Conservation (phyloP, 2,797 vertebrate genomes). For the Syngnathus rostellatus region DNA sequence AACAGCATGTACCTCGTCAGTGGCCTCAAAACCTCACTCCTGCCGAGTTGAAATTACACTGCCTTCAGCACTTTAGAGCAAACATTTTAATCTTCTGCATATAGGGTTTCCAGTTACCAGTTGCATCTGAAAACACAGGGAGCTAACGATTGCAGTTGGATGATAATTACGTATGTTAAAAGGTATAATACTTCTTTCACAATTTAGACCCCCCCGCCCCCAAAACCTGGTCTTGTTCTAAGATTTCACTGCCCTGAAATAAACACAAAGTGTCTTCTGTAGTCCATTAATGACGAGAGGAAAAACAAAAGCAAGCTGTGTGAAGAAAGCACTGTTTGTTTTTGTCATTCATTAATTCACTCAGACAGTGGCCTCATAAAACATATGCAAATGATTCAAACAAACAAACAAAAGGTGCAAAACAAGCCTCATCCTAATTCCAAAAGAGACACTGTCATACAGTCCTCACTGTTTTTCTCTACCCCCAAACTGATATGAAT, state of each 20-base stretch:
- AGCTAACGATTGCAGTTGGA: not conserved
- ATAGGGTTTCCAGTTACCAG: not conserved
- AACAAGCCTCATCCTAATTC: not conserved
- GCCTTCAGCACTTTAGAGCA: not conserved
- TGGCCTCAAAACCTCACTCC: not conserved
- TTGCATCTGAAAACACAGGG: not conserved
- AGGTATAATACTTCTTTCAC: not conserved
- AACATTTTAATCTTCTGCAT: not conserved
- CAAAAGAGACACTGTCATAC: not conserved
- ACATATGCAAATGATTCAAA: conserved; percentile 2
- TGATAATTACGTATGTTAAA: not conserved
- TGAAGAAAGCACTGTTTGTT: not conserved
- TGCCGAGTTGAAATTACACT: not conserved
- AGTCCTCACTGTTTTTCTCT: not conserved
- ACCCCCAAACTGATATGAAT: not conserved
- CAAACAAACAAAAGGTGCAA: not conserved
- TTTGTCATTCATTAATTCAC: not conserved
- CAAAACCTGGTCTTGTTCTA: not conserved
- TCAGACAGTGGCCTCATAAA: not conserved
- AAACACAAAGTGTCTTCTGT: not conserved
- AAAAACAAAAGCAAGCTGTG: not conserved
- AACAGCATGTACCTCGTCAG: not conserved
- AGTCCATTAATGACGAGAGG: not conserved
- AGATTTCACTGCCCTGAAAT: not conserved
- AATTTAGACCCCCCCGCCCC: not conserved